phyloP scores from a whole-genome alignment of 2,888 invertebrate species.

The Rambutsinella grinnellia region DNA sequence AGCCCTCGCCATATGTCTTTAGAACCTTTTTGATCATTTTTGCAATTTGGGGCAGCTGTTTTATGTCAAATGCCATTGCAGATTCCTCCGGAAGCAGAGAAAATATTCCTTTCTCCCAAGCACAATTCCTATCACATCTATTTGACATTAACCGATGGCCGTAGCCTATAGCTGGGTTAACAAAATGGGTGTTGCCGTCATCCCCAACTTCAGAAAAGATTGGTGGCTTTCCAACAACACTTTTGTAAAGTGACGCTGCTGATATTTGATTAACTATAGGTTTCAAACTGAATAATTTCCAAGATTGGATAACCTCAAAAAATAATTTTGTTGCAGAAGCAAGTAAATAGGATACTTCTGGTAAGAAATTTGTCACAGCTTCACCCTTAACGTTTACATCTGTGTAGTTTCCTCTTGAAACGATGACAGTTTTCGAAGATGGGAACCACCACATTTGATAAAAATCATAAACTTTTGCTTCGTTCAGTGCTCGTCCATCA shows the following conservation, averaged over 20 bases:
- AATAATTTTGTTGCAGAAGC: background rate
- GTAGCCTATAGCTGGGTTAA: conserved; percentile 40
- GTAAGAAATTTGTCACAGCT: conserved; percentile 17
- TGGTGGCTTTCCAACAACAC: conserved; percentile 27
- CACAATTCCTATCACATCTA: conserved; percentile 22
- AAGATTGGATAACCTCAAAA: conserved; percentile 3
- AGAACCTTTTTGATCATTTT: conserved; percentile 16
- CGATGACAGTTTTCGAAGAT: background rate
- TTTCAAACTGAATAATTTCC: background rate
- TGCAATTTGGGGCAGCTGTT: conserved; percentile 3
- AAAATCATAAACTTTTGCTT: conserved; percentile 1
- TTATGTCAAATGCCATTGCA: conserved; percentile 28
- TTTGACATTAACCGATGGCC: conserved; percentile 17
- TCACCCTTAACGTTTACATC: conserved; percentile 1
- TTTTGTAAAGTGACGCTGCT: conserved; percentile 5
- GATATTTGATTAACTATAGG: conserved; percentile 17
- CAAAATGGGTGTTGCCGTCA: background rate
- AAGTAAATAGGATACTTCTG: background rate
- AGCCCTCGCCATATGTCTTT: background rate
- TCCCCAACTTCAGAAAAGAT: conserved; percentile 25
- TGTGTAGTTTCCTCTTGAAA: conserved; percentile 19
- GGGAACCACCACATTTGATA: conserved; percentile 50
- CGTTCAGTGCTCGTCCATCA: conserved; percentile 10
- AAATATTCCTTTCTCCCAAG: conserved; percentile 28
- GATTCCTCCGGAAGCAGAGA: conserved; percentile 29